Base-by-base conservation (phyloP, 2,113 vertebrate species). In the Neodontobutis hainanensis region DNA sequence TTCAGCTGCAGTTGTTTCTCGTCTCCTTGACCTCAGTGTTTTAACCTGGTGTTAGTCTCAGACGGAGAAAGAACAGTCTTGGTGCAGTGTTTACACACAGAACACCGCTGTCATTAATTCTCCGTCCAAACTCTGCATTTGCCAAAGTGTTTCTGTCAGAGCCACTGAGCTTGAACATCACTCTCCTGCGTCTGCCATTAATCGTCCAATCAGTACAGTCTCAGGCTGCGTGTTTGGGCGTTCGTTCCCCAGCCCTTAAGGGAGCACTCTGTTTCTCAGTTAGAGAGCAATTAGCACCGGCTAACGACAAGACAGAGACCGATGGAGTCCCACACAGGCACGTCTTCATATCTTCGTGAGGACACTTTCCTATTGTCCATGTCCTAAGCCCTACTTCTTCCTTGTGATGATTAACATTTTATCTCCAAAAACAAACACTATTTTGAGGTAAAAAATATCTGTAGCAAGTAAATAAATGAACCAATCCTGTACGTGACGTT, bases 251-350 rank as follows among this genome's bases (percentile, higher is more conserved):
- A 27, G 19, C 19, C 14, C 51, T 34, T 38, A 4, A 8, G 52
- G 52, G 52, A 55, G 34, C 52, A 8, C 52, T 55, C 52, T n/a
- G 52, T 55, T 55, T 55, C 52, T n/a, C 52, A n/a, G 52, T 55
- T 38, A 8, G 6, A 38, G 52, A 38, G 52, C 52, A 38, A 55
- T 55, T 55, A 55, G 34, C 12, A 4, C 6, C 3, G 3, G 34
- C 32, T 38, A 12, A n/a, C 34, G 34, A 55, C 52, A 55, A 8
- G 32, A 38, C 52, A 36, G 44, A 55, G 32, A 55, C 32, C 14
- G 52, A 55, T 55, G 32, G 3, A n/a, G 19, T 27, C 19, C 19
- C 19, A 27, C 19, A 11, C 51, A 14, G 11, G 32, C 4, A 11
- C 1, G 32, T 35, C 11, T 14, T n/a, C 32, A 12, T 53, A 6